Evolutionary conservation across 2,888 invertebrate genomes (phyloP).

Genomic region (Pomacea canaliculata): DNA sequence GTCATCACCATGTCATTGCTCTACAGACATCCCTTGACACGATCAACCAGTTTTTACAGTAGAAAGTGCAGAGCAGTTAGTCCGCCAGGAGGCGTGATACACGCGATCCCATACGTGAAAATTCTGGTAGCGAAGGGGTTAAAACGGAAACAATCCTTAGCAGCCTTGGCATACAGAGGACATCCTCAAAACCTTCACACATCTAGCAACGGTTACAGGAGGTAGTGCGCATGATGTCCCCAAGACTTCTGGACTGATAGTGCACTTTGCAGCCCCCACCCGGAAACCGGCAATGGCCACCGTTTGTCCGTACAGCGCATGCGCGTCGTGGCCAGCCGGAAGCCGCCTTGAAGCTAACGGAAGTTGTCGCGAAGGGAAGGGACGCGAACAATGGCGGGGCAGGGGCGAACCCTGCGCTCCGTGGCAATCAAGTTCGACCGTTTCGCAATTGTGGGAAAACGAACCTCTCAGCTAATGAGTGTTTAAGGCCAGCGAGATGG

Average conservation of each 20-base stretch:
- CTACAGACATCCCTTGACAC: too few species aligned
- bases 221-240: too few species aligned
- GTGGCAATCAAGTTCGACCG: slow-evolving; percentile 7
- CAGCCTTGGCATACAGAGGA: too few species aligned
- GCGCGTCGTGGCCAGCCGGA: slow-evolving; percentile 20
- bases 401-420: neutral
- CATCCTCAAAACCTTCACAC: too few species aligned
- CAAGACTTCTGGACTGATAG: neutral
- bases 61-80: too few species aligned
- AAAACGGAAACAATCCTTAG: too few species aligned
- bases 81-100: too few species aligned
- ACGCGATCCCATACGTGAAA: too few species aligned
- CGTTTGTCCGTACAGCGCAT: slow-evolving; percentile 23
- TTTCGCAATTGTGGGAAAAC: slow-evolving; percentile 19
- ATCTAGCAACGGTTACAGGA: too few species aligned
- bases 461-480: slow-evolving; percentile 23
- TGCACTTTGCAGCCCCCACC: slow-evolving; percentile 14
- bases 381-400: slow-evolving; percentile 7
- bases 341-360: slow-evolving; percentile 23
- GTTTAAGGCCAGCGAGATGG: slow-evolving; percentile 1
- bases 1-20: too few species aligned
- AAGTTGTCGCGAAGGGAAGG: slow-evolving; percentile 13
- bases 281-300: slow-evolving; percentile 16
- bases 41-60: too few species aligned
- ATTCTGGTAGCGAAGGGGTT: too few species aligned